phyloP scores from a whole-genome alignment of 2,888 invertebrate species.

The Heliconius sara region DNA sequence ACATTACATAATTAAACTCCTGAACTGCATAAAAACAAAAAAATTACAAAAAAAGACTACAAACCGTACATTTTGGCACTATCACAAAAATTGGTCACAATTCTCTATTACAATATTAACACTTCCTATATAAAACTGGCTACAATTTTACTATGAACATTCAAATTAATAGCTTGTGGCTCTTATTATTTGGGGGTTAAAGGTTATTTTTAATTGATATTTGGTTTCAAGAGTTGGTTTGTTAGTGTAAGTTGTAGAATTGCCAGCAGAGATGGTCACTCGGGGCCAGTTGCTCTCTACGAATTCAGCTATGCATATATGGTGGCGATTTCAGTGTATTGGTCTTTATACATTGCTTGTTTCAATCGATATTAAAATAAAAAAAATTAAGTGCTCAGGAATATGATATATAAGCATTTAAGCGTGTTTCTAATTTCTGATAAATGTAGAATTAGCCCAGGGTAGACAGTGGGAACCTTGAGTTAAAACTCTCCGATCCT shows the following conservation, averaged over 20 bases:
- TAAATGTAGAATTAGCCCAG: no score
- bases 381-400: not conserved
- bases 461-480: no score
- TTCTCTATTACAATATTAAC: conserved; percentile 33
- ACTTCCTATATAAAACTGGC: conserved; percentile 27
- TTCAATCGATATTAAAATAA: not conserved
- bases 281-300: conserved; percentile 39
- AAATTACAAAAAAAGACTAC: not conserved
- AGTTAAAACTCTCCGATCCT: no score
- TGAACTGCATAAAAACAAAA: conserved; percentile 20
- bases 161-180: not conserved
- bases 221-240: not conserved
- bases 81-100: conserved; percentile 31
- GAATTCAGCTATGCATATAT: conserved; percentile 37
- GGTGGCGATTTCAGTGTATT: not conserved
- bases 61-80: conserved; percentile 26
- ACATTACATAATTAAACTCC: not conserved
- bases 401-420: not conserved
- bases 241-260: conserved; percentile 31
- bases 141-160: conserved; percentile 3
- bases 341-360: conserved; percentile 13
- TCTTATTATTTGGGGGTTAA: not conserved
- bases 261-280: conserved; percentile 43
- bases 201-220: conserved; percentile 8
- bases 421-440: no score